Evolutionary conservation across 2,888 invertebrate species (phyloP).

Genomic region (Gastracanthus pulcherrimus): DNA sequence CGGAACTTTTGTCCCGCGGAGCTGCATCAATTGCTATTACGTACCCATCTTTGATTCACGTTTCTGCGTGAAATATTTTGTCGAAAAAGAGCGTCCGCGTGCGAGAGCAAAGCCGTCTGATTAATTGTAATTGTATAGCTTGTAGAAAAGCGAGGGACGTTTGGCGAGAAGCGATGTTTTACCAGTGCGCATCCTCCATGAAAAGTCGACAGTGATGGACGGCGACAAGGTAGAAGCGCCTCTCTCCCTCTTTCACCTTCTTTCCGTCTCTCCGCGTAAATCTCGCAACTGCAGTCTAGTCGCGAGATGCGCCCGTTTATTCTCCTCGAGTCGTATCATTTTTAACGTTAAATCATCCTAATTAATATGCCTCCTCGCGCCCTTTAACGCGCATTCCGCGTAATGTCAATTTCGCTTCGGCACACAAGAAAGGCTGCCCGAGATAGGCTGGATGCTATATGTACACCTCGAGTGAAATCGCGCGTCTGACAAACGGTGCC

Average conservation of each 20-base stretch:
- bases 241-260: not conserved
- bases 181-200: slow-evolving; percentile 15
- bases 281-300: slow-evolving; percentile 19
- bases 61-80: not conserved
- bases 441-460: no score
- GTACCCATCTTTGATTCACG: not conserved
- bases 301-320: not conserved
- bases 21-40: not conserved
- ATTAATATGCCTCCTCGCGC: not conserved
- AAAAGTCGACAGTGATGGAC: slow-evolving; percentile 48
- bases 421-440: not conserved
- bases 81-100: not conserved
- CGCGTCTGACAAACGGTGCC: slow-evolving; percentile 28
- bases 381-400: not conserved
- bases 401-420: not conserved
- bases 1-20: slow-evolving; percentile 61
- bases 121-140: not conserved
- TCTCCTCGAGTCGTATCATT: slow-evolving; percentile 5
- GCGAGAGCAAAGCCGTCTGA: not conserved
- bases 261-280: slow-evolving; percentile 10
- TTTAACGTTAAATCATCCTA: not conserved
- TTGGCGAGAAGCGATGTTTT: slow-evolving; percentile 41
- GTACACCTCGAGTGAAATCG: not conserved
- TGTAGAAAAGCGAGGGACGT: slow-evolving; percentile 14
- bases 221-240: slow-evolving; percentile 22